These are phyloP conservation scores for Tachina lurida DNA, from an alignment of 2,888 invertebrate genomes.

Conservation along the genomic window DNA sequence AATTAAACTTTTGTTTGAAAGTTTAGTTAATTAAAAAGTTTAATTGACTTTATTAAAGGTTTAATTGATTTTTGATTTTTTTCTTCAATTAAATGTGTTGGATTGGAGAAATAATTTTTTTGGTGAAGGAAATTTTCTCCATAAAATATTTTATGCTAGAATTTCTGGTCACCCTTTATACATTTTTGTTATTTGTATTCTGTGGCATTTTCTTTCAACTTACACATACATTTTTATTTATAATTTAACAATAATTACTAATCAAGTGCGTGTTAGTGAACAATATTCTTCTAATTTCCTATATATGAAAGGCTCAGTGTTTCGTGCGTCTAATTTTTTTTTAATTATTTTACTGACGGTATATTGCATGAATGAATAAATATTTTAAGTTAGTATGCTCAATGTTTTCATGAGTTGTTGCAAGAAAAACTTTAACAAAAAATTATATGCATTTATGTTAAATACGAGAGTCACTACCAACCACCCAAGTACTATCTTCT, in stretches of 20 bases:
- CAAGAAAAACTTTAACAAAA: neutral
- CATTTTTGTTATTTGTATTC: neutral
- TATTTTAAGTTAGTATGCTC: slow-evolving; percentile 37
- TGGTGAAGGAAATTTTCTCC: no score
- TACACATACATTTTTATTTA: neutral
- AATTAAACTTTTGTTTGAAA: no score
- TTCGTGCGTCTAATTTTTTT: slow-evolving; percentile 17
- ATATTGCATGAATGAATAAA: slow-evolving; percentile 29
- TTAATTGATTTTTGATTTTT: no score
- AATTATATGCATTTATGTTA: neutral
- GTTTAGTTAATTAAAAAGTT: no score
- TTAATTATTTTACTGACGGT: neutral
- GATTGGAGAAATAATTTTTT: no score
- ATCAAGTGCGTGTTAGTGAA: slow-evolving; percentile 66
- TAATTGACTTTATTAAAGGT: no score
- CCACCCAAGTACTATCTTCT: no score
- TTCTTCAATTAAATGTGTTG: no score
- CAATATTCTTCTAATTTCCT: slow-evolving; percentile 70
- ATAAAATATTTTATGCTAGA: no score
- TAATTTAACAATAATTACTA: slow-evolving; percentile 44
- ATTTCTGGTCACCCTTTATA: no score
- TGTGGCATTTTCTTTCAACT: neutral
- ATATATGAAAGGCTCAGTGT: slow-evolving; percentile 39
- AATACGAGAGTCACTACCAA: neutral
- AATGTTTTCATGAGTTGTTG: slow-evolving; percentile 11